Conservation (phyloP, 2,888 invertebrate species). For the Microdon myrmicae region DNA sequence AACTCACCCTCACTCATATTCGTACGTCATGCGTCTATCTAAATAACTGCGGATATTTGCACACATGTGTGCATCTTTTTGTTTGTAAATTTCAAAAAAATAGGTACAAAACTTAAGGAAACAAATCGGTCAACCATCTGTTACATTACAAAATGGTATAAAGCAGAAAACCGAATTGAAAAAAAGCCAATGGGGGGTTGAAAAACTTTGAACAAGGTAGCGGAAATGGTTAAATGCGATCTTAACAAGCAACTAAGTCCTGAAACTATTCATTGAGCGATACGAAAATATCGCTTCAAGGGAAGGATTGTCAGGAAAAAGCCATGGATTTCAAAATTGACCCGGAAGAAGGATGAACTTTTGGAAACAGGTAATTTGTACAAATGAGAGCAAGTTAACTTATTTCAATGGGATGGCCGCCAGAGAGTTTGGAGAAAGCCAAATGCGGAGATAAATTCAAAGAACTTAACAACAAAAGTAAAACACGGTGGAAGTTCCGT, state of each 20-base stretch:
- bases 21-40: too few species aligned
- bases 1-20: too few species aligned
- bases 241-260: slow-evolving; percentile 8
- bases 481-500: slow-evolving; percentile 56
- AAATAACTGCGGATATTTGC: too few species aligned
- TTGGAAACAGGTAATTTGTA: slow-evolving; percentile 34
- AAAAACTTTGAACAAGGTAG: slow-evolving; percentile 7
- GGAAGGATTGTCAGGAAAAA: slow-evolving; percentile 1
- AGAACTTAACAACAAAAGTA: slow-evolving; percentile 52
- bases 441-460: slow-evolving; percentile 39
- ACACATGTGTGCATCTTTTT: too few species aligned
- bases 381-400: slow-evolving; percentile 44
- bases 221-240: slow-evolving; percentile 1
- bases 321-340: not conserved
- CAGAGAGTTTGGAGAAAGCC: slow-evolving; percentile 45
- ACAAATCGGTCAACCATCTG: slow-evolving; percentile 12
- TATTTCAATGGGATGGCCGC: slow-evolving; percentile 29
- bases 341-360: slow-evolving; percentile 27
- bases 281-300: too few species aligned
- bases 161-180: slow-evolving; percentile 9
- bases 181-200: not conserved
- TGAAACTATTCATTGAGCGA: too few species aligned
- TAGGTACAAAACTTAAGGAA: too few species aligned
- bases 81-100: too few species aligned
- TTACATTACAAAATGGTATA: not conserved